Percentiles rank a stretch among this genome's conserved stretches.
Evolutionary conservation across 2,113 vertebrate species (phyloP).

Genomic region (Lophius piscatorius): DNA sequence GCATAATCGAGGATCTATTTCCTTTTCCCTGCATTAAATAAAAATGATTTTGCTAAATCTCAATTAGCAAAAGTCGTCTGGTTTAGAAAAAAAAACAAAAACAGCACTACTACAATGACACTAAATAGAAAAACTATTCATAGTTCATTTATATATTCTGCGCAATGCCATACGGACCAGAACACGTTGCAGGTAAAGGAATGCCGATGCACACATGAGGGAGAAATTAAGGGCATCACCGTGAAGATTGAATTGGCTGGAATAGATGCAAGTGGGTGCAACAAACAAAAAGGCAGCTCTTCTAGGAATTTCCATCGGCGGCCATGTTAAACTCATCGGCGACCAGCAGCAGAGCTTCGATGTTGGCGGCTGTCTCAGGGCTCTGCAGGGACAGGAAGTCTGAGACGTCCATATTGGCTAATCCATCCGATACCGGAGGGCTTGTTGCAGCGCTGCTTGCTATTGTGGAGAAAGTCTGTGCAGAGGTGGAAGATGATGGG

Average conservation of each 20-base stretch:
- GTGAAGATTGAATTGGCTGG: constrained; percentile 46
- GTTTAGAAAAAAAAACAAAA: constrained; percentile 38
- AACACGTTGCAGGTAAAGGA: constrained; percentile 62
- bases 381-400: constrained; percentile 92
- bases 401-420: constrained; percentile 91
- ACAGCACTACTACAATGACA: constrained; percentile 43
- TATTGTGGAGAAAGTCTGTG: constrained; percentile 61
- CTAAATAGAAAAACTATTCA: constrained; percentile 44
- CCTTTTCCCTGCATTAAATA: constrained; percentile 52
- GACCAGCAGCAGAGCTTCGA: constrained; percentile 91
- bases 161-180: constrained; percentile 50
- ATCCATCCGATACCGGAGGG: constrained; percentile 78
- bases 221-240: constrained; percentile 44
- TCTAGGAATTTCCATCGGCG: constrained; percentile 71
- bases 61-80: constrained; percentile 41
- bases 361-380: constrained; percentile 83
- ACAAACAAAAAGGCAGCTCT: constrained; percentile 62
- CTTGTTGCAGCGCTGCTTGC: constrained; percentile 42
- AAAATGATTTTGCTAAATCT: constrained; percentile 46
- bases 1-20: constrained; percentile 37
- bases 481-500: constrained; percentile 39
- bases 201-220: constrained; percentile 26
- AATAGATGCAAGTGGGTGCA: constrained; percentile 43
- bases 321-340: constrained; percentile 86
- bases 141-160: constrained; percentile 22